Evolutionary conservation across 2,888 invertebrate genomes (phyloP).

Genomic region (Lissocephala sabroskyi): DNA sequence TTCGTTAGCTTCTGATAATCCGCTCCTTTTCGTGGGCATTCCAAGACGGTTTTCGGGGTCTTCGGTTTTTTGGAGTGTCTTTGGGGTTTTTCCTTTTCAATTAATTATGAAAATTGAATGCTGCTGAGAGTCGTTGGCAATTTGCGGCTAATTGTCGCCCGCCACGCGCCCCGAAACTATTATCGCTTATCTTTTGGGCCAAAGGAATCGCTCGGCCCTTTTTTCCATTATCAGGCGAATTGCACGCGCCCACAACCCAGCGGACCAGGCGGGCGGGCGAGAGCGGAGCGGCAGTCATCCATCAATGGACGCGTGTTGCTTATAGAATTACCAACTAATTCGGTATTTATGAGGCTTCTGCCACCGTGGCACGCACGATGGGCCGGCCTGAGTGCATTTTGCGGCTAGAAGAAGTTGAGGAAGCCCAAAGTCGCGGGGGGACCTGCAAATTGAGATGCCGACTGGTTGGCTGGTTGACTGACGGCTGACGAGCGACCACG

Average conservation of each 20-base stretch:
- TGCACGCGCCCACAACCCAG: slow-evolving; percentile 35
- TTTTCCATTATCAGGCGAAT: slow-evolving; percentile 30
- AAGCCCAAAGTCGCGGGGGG: slow-evolving; percentile 22
- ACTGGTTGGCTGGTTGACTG: slow-evolving; percentile 7
- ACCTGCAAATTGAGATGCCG: slow-evolving; percentile 59
- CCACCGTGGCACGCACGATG: not conserved
- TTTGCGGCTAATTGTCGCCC: slow-evolving; percentile 53
- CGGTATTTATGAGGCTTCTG: slow-evolving; percentile 69
- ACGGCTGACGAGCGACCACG: not conserved
- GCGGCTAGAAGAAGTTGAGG: slow-evolving; percentile 21
- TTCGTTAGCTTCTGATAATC: too few relatives aligned
- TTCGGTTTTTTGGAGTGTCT: not conserved
- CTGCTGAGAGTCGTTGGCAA: slow-evolving; percentile 34
- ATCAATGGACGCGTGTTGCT: slow-evolving; percentile 71
- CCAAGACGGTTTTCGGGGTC: too few relatives aligned
- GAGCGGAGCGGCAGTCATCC: slow-evolving; percentile 20
- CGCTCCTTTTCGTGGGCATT: not conserved
- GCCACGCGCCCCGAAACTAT: slow-evolving; percentile 7
- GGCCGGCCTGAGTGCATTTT: slow-evolving; percentile 28
- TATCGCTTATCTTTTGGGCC: not conserved
- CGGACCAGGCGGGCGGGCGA: not conserved
- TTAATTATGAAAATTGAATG: slow-evolving; percentile 51
- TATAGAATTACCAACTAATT: slow-evolving; percentile 72
- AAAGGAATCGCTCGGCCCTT: not conserved
- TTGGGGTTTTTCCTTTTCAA: slow-evolving; percentile 2